Conservation (phyloP, 2,113 vertebrate species). For the Daphoenositta chrysoptera region DNA sequence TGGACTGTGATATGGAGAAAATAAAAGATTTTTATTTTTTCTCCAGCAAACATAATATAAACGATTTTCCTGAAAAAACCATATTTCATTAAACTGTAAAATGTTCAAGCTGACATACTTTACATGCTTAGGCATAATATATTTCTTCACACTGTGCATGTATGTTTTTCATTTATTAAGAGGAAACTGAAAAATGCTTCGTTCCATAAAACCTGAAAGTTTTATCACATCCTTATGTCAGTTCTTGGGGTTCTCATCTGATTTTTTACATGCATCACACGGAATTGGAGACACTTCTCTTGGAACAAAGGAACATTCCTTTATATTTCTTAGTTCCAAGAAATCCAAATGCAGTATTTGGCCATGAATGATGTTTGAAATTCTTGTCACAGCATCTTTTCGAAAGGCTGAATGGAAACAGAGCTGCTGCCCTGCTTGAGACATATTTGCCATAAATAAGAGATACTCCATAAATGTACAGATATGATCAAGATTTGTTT, state of each 20-base stretch:
- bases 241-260: slow-evolving; percentile 1
- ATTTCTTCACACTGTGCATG: background rate
- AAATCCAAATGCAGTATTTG: background rate
- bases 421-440: background rate
- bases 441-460: background rate
- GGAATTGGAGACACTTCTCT: background rate
- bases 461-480: background rate
- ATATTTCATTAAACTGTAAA: background rate
- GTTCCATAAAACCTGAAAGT: background rate
- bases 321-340: background rate
- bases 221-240: slow-evolving; percentile 35
- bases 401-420: slow-evolving; percentile 3
- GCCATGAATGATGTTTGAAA: background rate
- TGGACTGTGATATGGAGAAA: background rate
- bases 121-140: background rate
- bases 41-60: background rate
- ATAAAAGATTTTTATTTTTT: background rate
- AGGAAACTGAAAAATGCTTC: slow-evolving; percentile 8
- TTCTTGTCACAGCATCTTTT: background rate
- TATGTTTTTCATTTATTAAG: slow-evolving; percentile 19
- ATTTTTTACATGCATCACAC: background rate
- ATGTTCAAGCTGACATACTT: background rate
- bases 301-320: slow-evolving; percentile 10
- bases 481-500: background rate
- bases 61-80: background rate